Percentiles rank a stretch among this genome's conserved stretches.
Conservation (phyloP, 2,888 invertebrate genomes). For the Penaeus monodon region DNA sequence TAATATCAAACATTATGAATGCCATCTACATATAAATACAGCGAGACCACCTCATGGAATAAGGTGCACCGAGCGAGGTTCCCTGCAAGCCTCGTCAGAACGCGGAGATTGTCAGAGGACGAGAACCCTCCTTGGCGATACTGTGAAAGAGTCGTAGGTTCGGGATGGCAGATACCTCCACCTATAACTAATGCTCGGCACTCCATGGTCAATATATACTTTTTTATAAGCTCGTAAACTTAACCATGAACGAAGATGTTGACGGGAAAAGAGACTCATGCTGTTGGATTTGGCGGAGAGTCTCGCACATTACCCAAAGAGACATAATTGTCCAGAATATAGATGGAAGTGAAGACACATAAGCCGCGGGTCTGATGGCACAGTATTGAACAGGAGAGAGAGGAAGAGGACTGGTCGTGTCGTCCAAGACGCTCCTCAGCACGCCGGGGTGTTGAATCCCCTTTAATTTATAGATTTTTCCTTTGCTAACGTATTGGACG, state of each 20-base stretch:
- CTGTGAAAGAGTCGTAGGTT: slow-evolving; percentile 44
- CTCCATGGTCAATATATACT: slow-evolving; percentile 33
- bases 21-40: no score
- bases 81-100: not conserved
- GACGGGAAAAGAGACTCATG: not conserved
- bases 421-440: slow-evolving; percentile 45
- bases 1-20: no score
- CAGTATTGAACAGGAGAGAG: slow-evolving; percentile 46
- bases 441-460: slow-evolving; percentile 42
- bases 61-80: no score
- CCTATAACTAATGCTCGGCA: slow-evolving; percentile 45
- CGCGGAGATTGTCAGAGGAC: not conserved
- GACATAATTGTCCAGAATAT: not conserved
- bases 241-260: not conserved
- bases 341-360: slow-evolving; percentile 46
- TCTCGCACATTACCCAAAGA: not conserved
- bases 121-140: slow-evolving; percentile 39
- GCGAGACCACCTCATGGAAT: no score
- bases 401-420: slow-evolving; percentile 45
- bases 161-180: slow-evolving; percentile 42
- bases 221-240: slow-evolving; percentile 8
- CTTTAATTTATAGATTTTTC: slow-evolving; percentile 56
- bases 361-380: slow-evolving; percentile 35
- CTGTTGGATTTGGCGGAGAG: not conserved
- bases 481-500: slow-evolving; percentile 36